Percentiles rank a stretch among this genome's conserved stretches.
Evolutionary conservation across 2,797 vertebrate genomes (phyloP).

Genomic region (Gambusia yucatana): DNA sequence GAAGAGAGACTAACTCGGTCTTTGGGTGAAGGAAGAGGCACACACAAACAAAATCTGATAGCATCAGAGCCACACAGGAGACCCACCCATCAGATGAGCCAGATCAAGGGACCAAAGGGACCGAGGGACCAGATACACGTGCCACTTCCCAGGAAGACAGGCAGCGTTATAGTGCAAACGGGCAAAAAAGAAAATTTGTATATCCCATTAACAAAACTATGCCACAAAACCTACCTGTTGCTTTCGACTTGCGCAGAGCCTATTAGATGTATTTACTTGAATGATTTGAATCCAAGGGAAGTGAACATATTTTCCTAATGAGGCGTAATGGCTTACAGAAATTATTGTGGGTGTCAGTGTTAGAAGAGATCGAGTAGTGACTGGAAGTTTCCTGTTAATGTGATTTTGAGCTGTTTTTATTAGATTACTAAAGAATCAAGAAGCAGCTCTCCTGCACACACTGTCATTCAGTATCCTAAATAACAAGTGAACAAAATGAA

Average conservation of each 20-base stretch:
- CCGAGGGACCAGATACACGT: constrained; percentile 35
- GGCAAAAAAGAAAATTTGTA: background rate
- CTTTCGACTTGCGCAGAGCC: background rate
- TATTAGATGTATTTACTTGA: background rate
- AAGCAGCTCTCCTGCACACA: constrained; percentile 22
- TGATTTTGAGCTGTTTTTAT: background rate
- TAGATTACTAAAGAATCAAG: constrained; percentile 1
- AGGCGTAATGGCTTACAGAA: constrained; percentile 16
- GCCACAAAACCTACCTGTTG: background rate
- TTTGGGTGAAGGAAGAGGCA: constrained; percentile 65
- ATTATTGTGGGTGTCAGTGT: background rate
- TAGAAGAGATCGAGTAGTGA: background rate
- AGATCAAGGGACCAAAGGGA: constrained; percentile 66
- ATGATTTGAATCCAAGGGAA: background rate
- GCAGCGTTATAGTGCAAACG: background rate
- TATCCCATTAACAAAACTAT: background rate
- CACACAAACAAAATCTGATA: constrained; percentile 63
- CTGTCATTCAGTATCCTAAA: constrained; percentile 67
- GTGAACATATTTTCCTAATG: constrained; percentile 18
- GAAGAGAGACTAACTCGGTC: constrained; percentile 34
- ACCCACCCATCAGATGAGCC: constrained; percentile 80
- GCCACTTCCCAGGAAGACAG: constrained; percentile 3
- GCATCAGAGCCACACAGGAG: constrained; percentile 64
- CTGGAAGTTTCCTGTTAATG: background rate
- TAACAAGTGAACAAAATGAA: constrained; percentile 45